Evolutionary conservation across 2,113 vertebrate genomes (phyloP).

Genomic region (cattle (Bos taurus)): DNA sequence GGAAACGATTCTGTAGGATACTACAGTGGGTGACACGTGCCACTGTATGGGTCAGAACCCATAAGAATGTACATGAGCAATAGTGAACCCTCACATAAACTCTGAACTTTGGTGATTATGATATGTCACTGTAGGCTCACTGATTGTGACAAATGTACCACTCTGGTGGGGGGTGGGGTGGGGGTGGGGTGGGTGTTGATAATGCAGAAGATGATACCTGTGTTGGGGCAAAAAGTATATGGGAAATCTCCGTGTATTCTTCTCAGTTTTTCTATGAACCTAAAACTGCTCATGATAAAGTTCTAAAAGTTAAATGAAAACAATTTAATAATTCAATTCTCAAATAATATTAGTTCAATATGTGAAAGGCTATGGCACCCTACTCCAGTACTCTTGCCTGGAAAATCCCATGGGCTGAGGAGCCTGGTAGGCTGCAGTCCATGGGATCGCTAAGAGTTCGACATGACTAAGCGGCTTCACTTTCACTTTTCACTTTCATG

Average conservation of each 20-base stretch:
- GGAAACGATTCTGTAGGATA: not conserved
- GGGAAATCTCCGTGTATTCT: not conserved
- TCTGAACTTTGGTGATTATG: not conserved
- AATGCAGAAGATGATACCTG: not conserved
- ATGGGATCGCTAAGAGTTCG: too few relatives aligned
- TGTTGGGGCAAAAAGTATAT: not conserved
- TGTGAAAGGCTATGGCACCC: not conserved
- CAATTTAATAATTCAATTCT: not conserved
- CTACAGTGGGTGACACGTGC: not conserved
- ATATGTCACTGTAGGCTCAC: not conserved
- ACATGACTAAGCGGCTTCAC: too few relatives aligned
- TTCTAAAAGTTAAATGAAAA: not conserved
- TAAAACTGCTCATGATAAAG: not conserved
- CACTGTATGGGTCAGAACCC: not conserved
- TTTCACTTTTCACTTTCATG: too few relatives aligned
- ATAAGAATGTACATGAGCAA: not conserved
- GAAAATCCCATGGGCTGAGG: too few relatives aligned
- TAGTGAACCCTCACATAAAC: not conserved
- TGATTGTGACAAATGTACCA: not conserved
- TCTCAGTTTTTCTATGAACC: not conserved
- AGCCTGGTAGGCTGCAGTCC: too few relatives aligned
- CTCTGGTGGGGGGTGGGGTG: not conserved
- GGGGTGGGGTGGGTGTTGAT: not conserved
- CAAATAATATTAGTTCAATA: not conserved
- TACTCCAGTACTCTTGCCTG: too few relatives aligned